phyloP scores from a whole-genome alignment of 2,888 invertebrate species.

The Ellobium chinense region DNA sequence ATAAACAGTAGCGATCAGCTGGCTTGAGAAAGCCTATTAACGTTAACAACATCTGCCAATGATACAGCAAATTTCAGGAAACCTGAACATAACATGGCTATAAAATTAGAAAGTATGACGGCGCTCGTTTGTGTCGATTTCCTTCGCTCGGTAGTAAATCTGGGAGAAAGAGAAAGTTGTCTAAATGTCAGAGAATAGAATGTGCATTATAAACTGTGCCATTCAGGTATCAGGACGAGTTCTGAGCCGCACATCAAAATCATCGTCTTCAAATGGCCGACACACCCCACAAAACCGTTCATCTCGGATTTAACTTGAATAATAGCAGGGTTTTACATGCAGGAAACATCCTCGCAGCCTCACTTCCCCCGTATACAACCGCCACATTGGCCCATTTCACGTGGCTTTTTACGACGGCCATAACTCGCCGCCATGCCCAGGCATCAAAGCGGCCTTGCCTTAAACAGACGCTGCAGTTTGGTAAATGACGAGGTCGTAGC shows the following conservation, averaged over 20 bases:
- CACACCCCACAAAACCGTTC: conserved; percentile 18
- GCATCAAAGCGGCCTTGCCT: conserved; percentile 14
- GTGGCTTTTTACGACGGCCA: conserved; percentile 7
- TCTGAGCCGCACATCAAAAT: background rate
- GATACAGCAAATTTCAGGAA: too few relatives aligned
- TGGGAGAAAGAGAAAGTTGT: too few relatives aligned
- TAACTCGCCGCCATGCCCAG: background rate
- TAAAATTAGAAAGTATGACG: too few relatives aligned
- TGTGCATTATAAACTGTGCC: background rate
- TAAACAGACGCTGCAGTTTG: background rate
- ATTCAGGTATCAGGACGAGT: background rate
- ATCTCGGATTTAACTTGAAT: background rate
- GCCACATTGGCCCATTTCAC: conserved; percentile 15
- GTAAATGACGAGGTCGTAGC: conserved; percentile 14
- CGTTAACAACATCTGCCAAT: too few relatives aligned
- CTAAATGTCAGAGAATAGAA: too few relatives aligned
- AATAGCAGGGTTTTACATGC: conserved; percentile 1
- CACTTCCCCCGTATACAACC: background rate
- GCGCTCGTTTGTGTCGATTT: too few relatives aligned
- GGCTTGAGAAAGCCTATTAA: too few relatives aligned
- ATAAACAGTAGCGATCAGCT: too few relatives aligned
- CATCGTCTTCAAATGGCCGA: background rate
- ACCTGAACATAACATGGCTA: too few relatives aligned
- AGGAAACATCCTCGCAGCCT: background rate
- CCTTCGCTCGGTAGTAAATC: too few relatives aligned